Base-by-base conservation (phyloP, 2,888 invertebrate species). In the Aspidiotus destructor region DNA sequence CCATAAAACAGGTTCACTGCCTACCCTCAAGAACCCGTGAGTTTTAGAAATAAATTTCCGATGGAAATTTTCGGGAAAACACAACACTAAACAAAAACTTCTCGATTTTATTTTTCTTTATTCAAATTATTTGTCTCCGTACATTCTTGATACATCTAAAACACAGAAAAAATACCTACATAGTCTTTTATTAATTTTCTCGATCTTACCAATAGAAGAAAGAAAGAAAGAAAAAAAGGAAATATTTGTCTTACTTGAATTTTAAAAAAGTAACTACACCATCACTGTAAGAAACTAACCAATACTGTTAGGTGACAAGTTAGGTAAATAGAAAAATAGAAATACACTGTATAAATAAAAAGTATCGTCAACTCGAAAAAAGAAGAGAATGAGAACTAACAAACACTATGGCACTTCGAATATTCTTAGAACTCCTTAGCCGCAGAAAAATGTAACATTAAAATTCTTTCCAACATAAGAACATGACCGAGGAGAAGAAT, bases 271-370 rank as follows among this genome's bases (percentile, higher is more conserved):
- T n/a, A 48, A 48, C 48, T 48, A 48, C 28, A 48, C n/a, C n/a
- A 48, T 48, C 48, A 48, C 48, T 48, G 48, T n/a, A 48, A 48
- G 48, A 48, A 48, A 48, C 48, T 48, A 48, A 48, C n/a, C 2
- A 48, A 48, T 48, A 48, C 48, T 48, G 48, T 48, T 48, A 48
- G n/a, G 48, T 48, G 48, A 48, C n/a, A 48, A 48, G n/a, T 48
- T 48, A 48, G 11, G 28, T 28, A 28, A 48, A 48, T 48, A 48
- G 48, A 48, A 48, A 48, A 48, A 48, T 48, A 48, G n/a, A 48
- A 48, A 48, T 48, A 48, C n/a, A 48, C 48, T 13, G 28, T 13
- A 48, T 48, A 13, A 48, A 48, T 48, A n/a, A 28, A 28, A 28
- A 28, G 1, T 28, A 28, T 28, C 28, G 28, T 28, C 28, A 28